Conservation (phyloP, 2,888 invertebrate species). For the Lochmaea capreae region DNA sequence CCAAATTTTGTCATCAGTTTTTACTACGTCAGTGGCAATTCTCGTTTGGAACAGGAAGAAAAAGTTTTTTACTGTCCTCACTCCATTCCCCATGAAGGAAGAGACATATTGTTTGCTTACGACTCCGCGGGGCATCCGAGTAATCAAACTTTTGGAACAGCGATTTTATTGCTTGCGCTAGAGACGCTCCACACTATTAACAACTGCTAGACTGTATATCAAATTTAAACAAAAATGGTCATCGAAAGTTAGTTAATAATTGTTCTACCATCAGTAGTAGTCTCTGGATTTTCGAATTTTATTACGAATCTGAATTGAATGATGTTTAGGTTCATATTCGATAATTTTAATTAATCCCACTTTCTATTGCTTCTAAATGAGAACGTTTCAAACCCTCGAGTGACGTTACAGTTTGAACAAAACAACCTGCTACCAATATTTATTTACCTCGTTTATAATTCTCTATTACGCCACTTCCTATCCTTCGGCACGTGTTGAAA, state of each 20-base stretch:
- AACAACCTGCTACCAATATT: neutral
- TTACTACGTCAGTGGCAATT: neutral
- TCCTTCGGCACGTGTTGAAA: conserved; percentile 7
- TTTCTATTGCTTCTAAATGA: no score
- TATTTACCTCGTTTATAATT: conserved; percentile 4
- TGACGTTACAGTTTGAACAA: no score
- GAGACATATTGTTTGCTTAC: conserved; percentile 35
- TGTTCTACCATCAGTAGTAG: no score
- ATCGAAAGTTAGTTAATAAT: no score
- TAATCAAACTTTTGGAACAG: conserved; percentile 35
- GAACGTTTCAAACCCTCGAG: no score
- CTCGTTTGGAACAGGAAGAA: neutral
- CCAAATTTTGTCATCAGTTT: neutral
- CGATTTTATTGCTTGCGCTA: conserved; percentile 28
- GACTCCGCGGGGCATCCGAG: conserved; percentile 24
- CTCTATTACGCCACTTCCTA: neutral
- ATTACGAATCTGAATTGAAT: no score
- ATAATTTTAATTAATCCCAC: no score
- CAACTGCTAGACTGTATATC: neutral
- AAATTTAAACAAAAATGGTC: no score
- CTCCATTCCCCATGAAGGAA: neutral
- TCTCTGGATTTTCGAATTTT: no score
- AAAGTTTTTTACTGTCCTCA: conserved; percentile 19
- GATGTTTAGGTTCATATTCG: no score
- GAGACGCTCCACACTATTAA: conserved; percentile 23